These are phyloP conservation scores for Acleris laterana DNA, from an alignment of 2,888 invertebrate genomes.

Conservation along the genomic window DNA sequence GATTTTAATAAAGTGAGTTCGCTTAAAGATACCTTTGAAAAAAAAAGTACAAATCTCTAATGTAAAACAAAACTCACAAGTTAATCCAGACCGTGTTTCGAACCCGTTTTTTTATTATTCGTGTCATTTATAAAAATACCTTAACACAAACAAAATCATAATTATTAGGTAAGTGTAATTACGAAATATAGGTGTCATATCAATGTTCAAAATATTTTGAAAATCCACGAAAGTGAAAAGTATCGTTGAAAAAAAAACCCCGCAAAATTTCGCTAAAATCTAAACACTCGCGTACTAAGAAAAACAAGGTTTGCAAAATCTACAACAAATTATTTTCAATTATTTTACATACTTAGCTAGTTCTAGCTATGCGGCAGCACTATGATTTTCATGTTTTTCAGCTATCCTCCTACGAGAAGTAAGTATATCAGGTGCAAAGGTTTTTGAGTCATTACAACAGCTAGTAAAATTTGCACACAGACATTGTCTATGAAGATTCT, in stretches of 20 bases:
- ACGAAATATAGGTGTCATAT: neutral
- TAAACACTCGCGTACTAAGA: too few relatives aligned
- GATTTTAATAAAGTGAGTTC: neutral
- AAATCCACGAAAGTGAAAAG: neutral
- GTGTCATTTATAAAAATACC: too few relatives aligned
- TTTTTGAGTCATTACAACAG: neutral
- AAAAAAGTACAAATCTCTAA: too few relatives aligned
- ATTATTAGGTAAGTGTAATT: conserved; percentile 2
- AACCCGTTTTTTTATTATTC: too few relatives aligned
- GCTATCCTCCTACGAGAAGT: neutral
- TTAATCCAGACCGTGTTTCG: too few relatives aligned
- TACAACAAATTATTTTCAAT: too few relatives aligned
- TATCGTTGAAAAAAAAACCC: neutral
- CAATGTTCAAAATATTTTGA: neutral
- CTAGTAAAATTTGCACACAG: neutral
- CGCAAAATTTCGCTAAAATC: neutral
- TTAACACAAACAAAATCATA: neutral
- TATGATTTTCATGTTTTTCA: conserved; percentile 29
- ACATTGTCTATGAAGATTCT: too few relatives aligned
- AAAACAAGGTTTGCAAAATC: too few relatives aligned
- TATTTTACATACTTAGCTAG: too few relatives aligned
- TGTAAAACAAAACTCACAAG: too few relatives aligned
- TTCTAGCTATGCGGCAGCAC: too few relatives aligned
- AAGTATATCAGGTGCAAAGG: neutral
- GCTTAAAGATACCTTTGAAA: too few relatives aligned